Evolutionary conservation across 2,888 invertebrate species (phyloP).

Genomic region (Hypolimnas misippus): DNA sequence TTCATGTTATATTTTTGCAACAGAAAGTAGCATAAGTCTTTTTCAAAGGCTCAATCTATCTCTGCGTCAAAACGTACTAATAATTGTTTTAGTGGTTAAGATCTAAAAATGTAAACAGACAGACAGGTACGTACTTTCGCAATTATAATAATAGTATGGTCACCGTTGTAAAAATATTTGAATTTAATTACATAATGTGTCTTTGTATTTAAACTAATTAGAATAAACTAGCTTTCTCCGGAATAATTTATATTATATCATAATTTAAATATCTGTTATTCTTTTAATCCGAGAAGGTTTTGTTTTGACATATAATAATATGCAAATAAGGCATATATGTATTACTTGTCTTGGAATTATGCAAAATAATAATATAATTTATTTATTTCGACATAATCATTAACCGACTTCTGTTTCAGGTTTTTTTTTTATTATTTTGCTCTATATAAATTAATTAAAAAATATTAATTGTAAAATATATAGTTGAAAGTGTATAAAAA

Average conservation of each 20-base stretch:
- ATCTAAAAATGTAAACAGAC: too few species aligned
- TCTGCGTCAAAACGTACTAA: too few species aligned
- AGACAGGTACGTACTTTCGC: too few species aligned
- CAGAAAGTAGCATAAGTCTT: too few species aligned
- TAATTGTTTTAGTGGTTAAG: too few species aligned
- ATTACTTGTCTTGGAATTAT: not conserved
- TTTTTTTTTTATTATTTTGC: not conserved
- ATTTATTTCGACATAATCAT: not conserved
- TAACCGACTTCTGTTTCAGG: not conserved
- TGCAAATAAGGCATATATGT: not conserved
- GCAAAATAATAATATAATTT: not conserved
- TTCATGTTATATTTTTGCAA: too few species aligned
- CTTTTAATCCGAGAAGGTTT: not conserved
- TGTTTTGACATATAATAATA: not conserved
- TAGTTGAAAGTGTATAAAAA: too few species aligned
- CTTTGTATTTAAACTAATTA: not conserved
- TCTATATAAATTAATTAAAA: too few species aligned
- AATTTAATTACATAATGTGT: constrained; percentile 37
- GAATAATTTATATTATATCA: constrained; percentile 4
- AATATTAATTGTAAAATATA: too few species aligned
- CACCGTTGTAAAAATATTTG: too few species aligned
- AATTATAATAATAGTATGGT: too few species aligned
- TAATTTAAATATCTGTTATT: not conserved
- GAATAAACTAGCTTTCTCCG: constrained; percentile 12
- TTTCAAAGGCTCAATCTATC: too few species aligned